Evolutionary conservation across 2,113 vertebrate genomes (phyloP).

Genomic region (Barnardius zonarius): DNA sequence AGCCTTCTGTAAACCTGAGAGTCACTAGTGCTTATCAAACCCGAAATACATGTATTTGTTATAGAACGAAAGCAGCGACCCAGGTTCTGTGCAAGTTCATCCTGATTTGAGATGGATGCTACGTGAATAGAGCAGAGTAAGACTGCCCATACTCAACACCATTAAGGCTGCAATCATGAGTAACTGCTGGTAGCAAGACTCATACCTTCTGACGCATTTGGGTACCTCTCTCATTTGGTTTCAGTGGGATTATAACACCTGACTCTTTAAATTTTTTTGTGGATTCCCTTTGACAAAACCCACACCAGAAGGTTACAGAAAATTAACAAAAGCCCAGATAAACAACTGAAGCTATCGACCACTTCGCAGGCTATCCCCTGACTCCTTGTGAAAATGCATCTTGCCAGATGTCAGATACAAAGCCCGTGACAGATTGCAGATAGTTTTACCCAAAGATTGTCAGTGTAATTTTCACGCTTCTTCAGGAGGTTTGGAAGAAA

Average conservation of each 20-base stretch:
- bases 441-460: neutral
- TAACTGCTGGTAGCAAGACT: neutral
- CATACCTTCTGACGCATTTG: neutral
- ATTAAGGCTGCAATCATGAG: neutral
- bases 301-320: neutral
- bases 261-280: neutral
- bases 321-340: neutral
- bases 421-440: neutral
- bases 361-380: neutral
- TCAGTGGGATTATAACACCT: neutral
- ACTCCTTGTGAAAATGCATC: neutral
- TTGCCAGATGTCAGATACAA: neutral
- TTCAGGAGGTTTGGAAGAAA: neutral
- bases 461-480: neutral
- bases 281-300: neutral
- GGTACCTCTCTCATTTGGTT: neutral
- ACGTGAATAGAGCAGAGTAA: fast-evolving
- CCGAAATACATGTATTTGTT: neutral
- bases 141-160: neutral
- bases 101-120: neutral
- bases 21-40: neutral
- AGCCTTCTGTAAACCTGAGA: neutral
- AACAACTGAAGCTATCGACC: neutral
- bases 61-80: neutral
- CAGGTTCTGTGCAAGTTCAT: neutral